Evolutionary conservation across 2,113 vertebrate species (phyloP).

Genomic region (Corythaeola cristata): DNA sequence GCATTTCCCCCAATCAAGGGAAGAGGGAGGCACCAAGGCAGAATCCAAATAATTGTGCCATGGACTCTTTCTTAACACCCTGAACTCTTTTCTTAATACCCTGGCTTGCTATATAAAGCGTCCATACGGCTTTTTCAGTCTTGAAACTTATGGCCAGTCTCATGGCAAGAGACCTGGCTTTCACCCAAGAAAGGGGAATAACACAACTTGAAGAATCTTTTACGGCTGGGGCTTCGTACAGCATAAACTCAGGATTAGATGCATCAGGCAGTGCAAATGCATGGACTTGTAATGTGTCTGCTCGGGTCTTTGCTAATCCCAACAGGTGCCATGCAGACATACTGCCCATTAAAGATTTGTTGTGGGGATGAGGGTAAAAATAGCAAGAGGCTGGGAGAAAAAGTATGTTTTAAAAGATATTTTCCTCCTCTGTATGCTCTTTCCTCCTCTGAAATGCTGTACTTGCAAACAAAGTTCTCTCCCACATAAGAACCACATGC

Average conservation of each 20-base stretch:
- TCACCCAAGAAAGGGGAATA: not conserved
- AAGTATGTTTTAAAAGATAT: not conserved
- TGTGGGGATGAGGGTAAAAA: conserved; percentile 65
- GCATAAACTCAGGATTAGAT: not conserved
- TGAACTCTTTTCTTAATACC: too few species aligned
- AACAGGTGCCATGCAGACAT: conserved; percentile 66
- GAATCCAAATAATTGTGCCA: not conserved
- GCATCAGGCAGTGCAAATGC: not conserved
- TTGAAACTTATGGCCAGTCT: not conserved
- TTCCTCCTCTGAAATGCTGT: not conserved
- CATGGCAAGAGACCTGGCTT: not conserved
- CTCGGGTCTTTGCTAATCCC: conserved; percentile 23
- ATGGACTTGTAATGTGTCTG: not conserved
- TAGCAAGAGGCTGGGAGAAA: conserved; percentile 27
- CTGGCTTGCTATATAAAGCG: not conserved
- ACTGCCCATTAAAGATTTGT: conserved; percentile 44
- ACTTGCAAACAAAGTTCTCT: conserved; percentile 49
- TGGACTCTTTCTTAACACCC: not conserved
- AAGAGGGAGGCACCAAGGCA: not conserved
- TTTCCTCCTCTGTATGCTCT: not conserved
- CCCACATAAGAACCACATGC: not conserved
- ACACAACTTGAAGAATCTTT: not conserved
- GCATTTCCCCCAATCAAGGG: not conserved
- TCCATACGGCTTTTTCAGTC: not conserved
- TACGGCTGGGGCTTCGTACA: not conserved